These are phyloP conservation scores for Caenorhabditis auriculariae DNA, from an alignment of 2,888 invertebrate species.

Conservation along the genomic window DNA sequence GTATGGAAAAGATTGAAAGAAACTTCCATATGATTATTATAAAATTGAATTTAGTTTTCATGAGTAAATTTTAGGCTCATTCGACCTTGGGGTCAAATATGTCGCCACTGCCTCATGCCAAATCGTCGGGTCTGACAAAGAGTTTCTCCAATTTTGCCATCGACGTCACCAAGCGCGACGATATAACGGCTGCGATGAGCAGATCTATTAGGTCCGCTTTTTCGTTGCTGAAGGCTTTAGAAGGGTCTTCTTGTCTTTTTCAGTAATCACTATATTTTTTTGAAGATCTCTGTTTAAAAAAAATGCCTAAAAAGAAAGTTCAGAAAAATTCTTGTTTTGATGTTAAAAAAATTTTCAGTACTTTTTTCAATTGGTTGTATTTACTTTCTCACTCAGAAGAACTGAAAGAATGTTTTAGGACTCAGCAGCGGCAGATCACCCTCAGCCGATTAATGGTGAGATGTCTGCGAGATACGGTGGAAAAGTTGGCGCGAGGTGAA, in stretches of 20 bases:
- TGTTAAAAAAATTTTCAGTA: not conserved
- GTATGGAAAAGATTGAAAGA: too few species aligned
- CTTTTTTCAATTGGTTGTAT: not conserved
- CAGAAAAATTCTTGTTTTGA: too few species aligned
- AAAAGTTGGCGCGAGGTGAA: conserved; percentile 21
- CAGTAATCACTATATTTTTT: not conserved
- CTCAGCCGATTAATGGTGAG: conserved; percentile 27
- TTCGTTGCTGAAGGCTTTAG: not conserved
- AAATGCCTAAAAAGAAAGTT: too few species aligned
- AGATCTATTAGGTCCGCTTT: conserved; percentile 18
- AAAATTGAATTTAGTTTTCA: too few species aligned
- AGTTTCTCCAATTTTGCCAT: conserved; percentile 38
- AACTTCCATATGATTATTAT: too few species aligned
- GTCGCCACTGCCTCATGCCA: conserved; percentile 21
- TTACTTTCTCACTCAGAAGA: not conserved
- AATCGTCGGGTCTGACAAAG: conserved; percentile 33
- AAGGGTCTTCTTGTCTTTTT: not conserved
- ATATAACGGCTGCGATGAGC: conserved; percentile 37
- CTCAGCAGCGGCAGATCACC: conserved; percentile 23
- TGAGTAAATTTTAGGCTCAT: too few species aligned
- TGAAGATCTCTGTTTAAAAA: too few species aligned
- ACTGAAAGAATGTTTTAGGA: too few species aligned
- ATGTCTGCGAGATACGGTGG: conserved; percentile 24
- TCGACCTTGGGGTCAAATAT: conserved; percentile 21
- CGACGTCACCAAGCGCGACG: conserved; percentile 24